Evolutionary conservation across 2,113 vertebrate genomes (phyloP), one percentile per base, ranked within the genome.

Genomic region (Rhinogobius similis): DNA sequence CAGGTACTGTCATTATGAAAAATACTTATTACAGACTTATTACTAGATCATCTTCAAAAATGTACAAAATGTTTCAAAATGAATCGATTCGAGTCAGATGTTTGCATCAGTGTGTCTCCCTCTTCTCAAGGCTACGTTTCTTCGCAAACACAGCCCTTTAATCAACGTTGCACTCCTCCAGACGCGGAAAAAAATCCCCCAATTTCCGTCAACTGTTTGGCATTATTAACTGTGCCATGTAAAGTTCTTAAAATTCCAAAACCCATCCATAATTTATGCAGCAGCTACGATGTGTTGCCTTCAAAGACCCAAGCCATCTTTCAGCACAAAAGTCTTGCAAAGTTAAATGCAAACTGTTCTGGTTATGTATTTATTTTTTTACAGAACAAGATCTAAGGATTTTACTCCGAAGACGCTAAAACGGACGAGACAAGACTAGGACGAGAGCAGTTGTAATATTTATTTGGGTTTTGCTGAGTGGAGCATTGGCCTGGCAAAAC

Each of bases 401-500:
- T 67, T 71, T 44, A 72, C 4, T 70, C 65, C 68, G 70, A 80
- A 72, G 62, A 65, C 24, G n/a, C 62, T 24, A 83, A 83, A 79
- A 38, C 77, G 66, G 56, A 8, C 14, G 16, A 87, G 75, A 81
- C 58, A 58, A 70, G 77, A 76, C 66, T 56, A 18, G 68, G 70
- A 81, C 68, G 67, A 66, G 62, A 67, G 11, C 29, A 68, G 24
- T 39, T 79, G 64, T 36, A 88, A 80, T 80, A 76, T 86, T 84
- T 61, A 81, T 78, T 43, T 62, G 29, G 68, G 46, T 65, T 68
- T 62, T 44, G 46, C 9, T 1, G 29, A 67, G 24, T n/a, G 14
- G 12, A 48, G 53, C 58, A 50, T 36, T 5, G 32, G 32, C 32
- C 2, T 36, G 9, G 32, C 2, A 36, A 36, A 7, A 36, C 32